Percentiles rank a stretch among this genome's conserved stretches.
These are phyloP conservation scores for Australoheros facetus DNA, from an alignment of 2,797 vertebrate species.

Conservation along the genomic window DNA sequence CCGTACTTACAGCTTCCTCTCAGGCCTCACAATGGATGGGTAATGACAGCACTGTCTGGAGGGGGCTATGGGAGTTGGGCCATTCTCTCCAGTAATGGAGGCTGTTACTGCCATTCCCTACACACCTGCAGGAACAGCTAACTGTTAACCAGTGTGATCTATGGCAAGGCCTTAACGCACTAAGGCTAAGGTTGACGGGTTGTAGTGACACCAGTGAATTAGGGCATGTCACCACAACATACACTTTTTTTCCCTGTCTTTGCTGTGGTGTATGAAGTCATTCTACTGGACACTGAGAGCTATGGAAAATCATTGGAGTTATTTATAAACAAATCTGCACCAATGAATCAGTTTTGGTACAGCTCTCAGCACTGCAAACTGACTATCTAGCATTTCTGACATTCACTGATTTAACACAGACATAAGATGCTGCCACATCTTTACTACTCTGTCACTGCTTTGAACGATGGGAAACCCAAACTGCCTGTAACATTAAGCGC, in stretches of 20 bases:
- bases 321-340: constrained; percentile 59
- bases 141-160: constrained; percentile 77
- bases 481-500: constrained; percentile 79
- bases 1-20: constrained; percentile 79
- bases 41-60: constrained; percentile 81
- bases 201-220: constrained; percentile 67
- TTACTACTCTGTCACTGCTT: constrained; percentile 74
- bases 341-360: constrained; percentile 42
- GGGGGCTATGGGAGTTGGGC: constrained; percentile 74
- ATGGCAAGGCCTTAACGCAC: constrained; percentile 61
- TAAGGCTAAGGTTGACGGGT: constrained; percentile 63
- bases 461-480: constrained; percentile 79
- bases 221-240: constrained; percentile 50
- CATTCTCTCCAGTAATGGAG: constrained; percentile 77
- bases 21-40: constrained; percentile 81
- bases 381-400: constrained; percentile 65
- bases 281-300: constrained; percentile 14
- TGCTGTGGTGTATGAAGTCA: constrained; percentile 7
- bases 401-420: constrained; percentile 73
- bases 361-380: constrained; percentile 44
- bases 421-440: constrained; percentile 75
- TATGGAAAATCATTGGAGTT: constrained; percentile 33
- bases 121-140: constrained; percentile 78
- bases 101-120: constrained; percentile 76
- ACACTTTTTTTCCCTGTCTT: constrained; percentile 35